Base-by-base conservation (phyloP, 2,888 invertebrate species). In the Clitarchus hookeri region DNA sequence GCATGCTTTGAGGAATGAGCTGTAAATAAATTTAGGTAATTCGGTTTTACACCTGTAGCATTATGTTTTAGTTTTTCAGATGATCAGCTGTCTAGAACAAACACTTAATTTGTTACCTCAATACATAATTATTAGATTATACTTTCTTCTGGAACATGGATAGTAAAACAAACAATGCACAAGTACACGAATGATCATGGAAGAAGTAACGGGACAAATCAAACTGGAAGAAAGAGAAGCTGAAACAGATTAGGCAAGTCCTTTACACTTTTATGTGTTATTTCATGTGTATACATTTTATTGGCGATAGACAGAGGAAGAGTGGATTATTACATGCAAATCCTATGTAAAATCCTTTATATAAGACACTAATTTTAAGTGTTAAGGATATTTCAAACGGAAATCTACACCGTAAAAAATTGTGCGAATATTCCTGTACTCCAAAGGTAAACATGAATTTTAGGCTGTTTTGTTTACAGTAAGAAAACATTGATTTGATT, bases 221-320 rank as follows among this genome's bases (percentile, higher is more conserved):
- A 78, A 78, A 78, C 78, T 78, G 78, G 78, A 78, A 78, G 78
- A 78, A 23, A 78, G 78, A 78, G n/a, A 78, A 78, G 78, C 1
- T 78, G n/a, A 78, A 78, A 78, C 78, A 3, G n/a, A 78, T 25
- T 11, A n/a, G n/a, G 78, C 8, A 78, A 23, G 11, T 23, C 0
- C 26, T 23, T 78, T n/a, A 78, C n/a, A 78, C 6, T 9, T 78
- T 78, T 13, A 78, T 23, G 26, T 78, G 8, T 1, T 26, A 78
- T 78, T 78, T 26, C 6, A 78, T 23, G 11, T 78, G 0, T 6
- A 11, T 78, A 78, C 26, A 78, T 26, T 78, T 6, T 1, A 11
- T 25, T n/a, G 78, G 78, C 2, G n/a, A 19, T 6, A 19, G n/a
- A 36, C 36, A 36, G n/a, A n/a, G n/a, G n/a, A n/a, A n/a, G n/a